phyloP scores from a whole-genome alignment of 2,797 vertebrate genomes.

The Xiphorhynchus erythropygius region DNA sequence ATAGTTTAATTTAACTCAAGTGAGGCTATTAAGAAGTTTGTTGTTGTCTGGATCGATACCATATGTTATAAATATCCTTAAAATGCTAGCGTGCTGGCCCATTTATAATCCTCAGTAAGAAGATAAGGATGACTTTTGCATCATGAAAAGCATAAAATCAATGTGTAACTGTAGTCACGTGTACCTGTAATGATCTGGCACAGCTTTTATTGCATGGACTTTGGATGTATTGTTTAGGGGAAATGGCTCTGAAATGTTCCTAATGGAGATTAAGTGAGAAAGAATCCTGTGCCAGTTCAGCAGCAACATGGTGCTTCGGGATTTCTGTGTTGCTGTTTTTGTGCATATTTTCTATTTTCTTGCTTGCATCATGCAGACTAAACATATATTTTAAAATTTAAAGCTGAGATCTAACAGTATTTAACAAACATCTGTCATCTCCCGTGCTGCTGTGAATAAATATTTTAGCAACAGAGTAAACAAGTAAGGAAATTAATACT shows the following conservation, averaged over 20 bases:
- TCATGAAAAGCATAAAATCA: constrained; percentile 15
- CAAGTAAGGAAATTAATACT: not conserved
- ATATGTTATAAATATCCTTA: not conserved
- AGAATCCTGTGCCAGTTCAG: not conserved
- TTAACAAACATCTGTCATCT: not conserved
- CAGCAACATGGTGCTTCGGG: not conserved
- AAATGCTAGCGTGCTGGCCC: not conserved
- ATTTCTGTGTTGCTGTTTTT: not conserved
- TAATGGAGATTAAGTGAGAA: constrained; percentile 30
- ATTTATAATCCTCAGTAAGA: not conserved
- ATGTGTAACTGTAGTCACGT: constrained; percentile 23
- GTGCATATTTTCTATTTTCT: not conserved
- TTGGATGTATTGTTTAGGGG: constrained; percentile 36
- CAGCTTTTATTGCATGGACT: constrained; percentile 50
- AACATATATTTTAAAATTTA: not conserved
- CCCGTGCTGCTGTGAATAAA: not conserved
- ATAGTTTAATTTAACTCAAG: not conserved
- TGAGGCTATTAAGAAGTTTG: not conserved
- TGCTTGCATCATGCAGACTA: not conserved
- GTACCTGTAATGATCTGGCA: constrained; percentile 17
- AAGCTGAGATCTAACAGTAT: not conserved
- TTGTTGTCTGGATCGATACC: not conserved
- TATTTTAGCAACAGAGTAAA: not conserved
- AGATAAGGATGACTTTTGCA: not conserved
- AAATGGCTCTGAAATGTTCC: constrained; percentile 46